Conservation (phyloP, 2,888 invertebrate genomes). For the Halictus ligatus region DNA sequence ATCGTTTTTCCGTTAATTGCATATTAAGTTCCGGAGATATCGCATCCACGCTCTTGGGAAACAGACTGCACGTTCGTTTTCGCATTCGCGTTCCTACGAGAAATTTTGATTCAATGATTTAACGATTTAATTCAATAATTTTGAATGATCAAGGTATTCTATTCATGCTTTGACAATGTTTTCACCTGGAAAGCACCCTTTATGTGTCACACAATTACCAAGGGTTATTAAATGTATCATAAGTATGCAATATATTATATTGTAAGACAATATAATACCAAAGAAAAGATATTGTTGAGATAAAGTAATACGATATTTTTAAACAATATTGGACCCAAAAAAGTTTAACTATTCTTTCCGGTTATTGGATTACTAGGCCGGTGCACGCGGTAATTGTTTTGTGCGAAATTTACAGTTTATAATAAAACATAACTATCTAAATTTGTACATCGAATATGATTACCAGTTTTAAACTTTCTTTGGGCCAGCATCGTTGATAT, state of each 20-base stretch:
- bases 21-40: not conserved
- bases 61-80: not conserved
- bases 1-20: not conserved
- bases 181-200: constrained; percentile 11
- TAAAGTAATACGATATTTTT: not conserved
- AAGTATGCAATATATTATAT: not conserved
- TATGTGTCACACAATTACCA: not conserved
- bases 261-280: not conserved
- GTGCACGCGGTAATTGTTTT: not conserved
- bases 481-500: not conserved
- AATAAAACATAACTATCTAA: not conserved
- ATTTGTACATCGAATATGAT: not conserved
- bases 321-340: not conserved
- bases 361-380: not conserved
- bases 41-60: not conserved
- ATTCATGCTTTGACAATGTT: constrained; percentile 16
- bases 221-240: not conserved
- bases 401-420: not conserved
- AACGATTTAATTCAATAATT: too few species aligned
- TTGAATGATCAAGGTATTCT: constrained; percentile 3
- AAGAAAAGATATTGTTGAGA: not conserved
- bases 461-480: not conserved
- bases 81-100: not conserved
- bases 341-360: not conserved
- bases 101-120: too few species aligned